Percentiles rank a stretch among this genome's conserved stretches.
phyloP scores from a whole-genome alignment of 2,797 vertebrate species.

The Macrochelys suwanniensis region DNA sequence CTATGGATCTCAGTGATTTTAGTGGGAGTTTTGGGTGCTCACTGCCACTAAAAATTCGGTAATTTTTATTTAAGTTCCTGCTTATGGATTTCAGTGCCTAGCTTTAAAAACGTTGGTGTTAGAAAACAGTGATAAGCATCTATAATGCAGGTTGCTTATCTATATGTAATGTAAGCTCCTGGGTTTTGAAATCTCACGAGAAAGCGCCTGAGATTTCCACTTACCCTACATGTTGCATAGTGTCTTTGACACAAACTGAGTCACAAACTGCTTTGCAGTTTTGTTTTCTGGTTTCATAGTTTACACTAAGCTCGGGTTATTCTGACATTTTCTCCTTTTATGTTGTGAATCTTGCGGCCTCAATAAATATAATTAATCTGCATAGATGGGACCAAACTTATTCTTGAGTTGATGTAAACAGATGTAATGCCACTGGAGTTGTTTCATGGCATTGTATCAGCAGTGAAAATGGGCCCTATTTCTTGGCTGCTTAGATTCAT shows the following conservation, averaged over 20 bases:
- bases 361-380: neutral
- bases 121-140: neutral
- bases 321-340: accelerated
- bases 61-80: neutral
- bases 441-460: neutral
- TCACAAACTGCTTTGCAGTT: neutral
- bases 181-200: neutral
- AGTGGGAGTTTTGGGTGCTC: neutral
- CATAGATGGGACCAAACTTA: neutral
- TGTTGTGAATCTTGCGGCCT: neutral
- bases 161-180: neutral
- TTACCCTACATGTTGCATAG: neutral
- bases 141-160: neutral
- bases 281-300: neutral
- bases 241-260: neutral
- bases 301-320: neutral
- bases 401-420: neutral
- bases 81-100: neutral
- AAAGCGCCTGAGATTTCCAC: neutral
- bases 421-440: neutral
- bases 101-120: neutral
- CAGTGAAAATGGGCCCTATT: neutral
- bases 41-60: neutral
- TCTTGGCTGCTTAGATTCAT: neutral
- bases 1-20: neutral